phyloP scores from a whole-genome alignment of 2,797 vertebrate genomes.

The Lithobates sylvaticus region DNA sequence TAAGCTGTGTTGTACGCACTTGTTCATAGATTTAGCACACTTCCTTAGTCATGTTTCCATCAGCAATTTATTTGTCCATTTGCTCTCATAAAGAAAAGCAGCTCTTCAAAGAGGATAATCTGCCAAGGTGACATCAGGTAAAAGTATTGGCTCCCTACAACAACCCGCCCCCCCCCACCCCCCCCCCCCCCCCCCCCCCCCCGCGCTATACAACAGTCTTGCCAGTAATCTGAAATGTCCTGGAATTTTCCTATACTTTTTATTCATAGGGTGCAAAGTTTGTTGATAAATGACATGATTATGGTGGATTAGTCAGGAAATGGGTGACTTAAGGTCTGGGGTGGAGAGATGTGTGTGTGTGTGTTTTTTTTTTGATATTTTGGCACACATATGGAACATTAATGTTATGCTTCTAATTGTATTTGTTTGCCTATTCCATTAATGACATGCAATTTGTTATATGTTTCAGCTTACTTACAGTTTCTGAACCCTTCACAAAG shows the following conservation, averaged over 20 bases:
- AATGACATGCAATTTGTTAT: too few relatives aligned
- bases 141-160: not conserved
- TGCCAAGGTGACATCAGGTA: not conserved
- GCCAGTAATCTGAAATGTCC: not conserved
- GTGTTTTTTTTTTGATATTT: too few relatives aligned
- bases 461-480: too few relatives aligned
- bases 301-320: not conserved
- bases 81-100: not conserved
- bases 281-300: not conserved
- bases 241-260: not conserved
- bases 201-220: not conserved
- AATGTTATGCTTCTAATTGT: too few relatives aligned
- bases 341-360: too few relatives aligned
- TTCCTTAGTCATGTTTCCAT: not conserved
- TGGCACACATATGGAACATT: too few relatives aligned
- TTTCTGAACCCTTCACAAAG: too few relatives aligned
- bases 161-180: too few relatives aligned
- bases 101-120: not conserved
- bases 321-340: not conserved
- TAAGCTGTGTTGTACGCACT: not conserved
- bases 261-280: not conserved
- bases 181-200: too few relatives aligned
- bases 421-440: too few relatives aligned
- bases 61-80: not conserved
- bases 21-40: not conserved